Conservation (phyloP, 2,888 invertebrate genomes). For the Aquatica leii region DNA sequence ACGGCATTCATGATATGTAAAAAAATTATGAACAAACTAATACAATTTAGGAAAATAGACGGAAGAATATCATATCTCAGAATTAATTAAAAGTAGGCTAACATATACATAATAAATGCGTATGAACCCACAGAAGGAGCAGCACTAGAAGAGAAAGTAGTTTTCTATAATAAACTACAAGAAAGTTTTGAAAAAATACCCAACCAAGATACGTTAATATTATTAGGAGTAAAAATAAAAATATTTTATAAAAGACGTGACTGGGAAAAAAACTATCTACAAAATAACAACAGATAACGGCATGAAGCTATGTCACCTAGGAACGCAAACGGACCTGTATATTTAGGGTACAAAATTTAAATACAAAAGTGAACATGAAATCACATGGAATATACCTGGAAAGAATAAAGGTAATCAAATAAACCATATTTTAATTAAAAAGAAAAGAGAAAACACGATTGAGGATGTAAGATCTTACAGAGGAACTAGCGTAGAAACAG, state of each 20-base stretch:
- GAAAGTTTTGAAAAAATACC: conserved; percentile 1
- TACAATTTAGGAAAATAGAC: too few species aligned
- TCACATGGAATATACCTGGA: too few species aligned
- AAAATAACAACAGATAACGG: conserved; percentile 4
- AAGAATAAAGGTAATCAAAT: conserved; percentile 1
- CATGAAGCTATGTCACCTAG: not conserved
- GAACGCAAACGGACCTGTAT: not conserved
- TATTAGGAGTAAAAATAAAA: conserved; percentile 1
- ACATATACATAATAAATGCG: too few species aligned
- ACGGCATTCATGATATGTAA: too few species aligned
- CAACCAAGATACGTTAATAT: not conserved
- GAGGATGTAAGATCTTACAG: not conserved
- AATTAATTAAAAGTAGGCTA: too few species aligned
- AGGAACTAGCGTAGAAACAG: not conserved
- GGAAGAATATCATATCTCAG: too few species aligned
- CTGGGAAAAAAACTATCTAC: not conserved
- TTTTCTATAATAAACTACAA: not conserved
- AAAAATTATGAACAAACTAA: too few species aligned
- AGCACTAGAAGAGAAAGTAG: not conserved
- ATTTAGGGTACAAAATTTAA: not conserved
- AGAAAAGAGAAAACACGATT: not conserved
- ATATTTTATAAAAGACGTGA: conserved; percentile 1
- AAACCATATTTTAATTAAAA: conserved; percentile 3
- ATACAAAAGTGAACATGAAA: not conserved
- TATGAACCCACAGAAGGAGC: not conserved